Evolutionary conservation across 2,113 vertebrate genomes (phyloP).

Genomic region (Pseudopodoces humilis): DNA sequence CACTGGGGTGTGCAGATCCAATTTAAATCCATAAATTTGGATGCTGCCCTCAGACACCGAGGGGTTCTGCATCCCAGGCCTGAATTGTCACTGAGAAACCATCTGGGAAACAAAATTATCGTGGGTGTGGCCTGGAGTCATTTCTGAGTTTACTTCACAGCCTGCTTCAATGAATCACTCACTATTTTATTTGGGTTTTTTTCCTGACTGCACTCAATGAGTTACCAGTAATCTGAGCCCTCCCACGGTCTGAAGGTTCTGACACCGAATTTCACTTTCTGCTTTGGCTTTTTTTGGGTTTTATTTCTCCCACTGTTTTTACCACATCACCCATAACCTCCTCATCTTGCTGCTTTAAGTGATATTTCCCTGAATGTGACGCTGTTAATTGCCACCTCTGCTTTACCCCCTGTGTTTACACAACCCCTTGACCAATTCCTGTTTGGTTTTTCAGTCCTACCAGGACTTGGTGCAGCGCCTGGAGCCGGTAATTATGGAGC

Average conservation of each 20-base stretch:
- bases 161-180: not conserved
- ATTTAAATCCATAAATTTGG: fast-evolving
- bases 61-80: not conserved
- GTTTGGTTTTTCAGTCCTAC: constrained; percentile 83
- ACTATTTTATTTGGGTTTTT: not conserved
- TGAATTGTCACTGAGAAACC: not conserved
- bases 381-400: not conserved
- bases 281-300: not conserved
- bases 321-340: not conserved
- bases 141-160: not conserved
- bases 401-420: not conserved
- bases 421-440: not conserved
- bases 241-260: not conserved
- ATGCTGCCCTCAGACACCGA: fast-evolving
- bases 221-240: not conserved
- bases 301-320: not conserved
- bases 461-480: constrained; percentile 95
- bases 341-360: not conserved
- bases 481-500: constrained; percentile 96
- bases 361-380: not conserved
- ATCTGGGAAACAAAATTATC: not conserved
- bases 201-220: not conserved
- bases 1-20: fast-evolving
- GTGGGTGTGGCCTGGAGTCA: not conserved
- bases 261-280: not conserved